phyloP scores from a whole-genome alignment of 2,113 vertebrate genomes.

The Gymnobelideus leadbeateri region DNA sequence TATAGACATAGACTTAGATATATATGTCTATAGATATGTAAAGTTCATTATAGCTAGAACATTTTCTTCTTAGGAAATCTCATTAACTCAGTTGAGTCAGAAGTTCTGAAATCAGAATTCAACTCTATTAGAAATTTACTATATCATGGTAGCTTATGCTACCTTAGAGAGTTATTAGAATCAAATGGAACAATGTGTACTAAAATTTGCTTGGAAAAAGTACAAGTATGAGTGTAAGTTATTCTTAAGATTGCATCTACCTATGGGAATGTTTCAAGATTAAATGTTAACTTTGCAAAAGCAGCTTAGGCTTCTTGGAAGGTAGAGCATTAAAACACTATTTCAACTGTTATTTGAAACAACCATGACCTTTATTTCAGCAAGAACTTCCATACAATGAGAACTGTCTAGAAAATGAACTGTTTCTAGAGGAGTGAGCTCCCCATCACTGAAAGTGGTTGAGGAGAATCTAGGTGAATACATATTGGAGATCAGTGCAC shows the following conservation, averaged over 20 bases:
- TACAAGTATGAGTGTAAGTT: neutral
- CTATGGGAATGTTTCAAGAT: neutral
- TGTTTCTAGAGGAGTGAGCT: neutral
- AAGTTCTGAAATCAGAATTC: neutral
- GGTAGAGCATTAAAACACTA: neutral
- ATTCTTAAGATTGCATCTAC: neutral
- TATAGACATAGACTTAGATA: too few relatives aligned
- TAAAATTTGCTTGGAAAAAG: neutral
- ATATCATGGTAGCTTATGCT: neutral
- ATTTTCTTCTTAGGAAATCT: too few relatives aligned
- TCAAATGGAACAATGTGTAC: neutral
- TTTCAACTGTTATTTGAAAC: neutral
- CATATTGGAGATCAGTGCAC: too few relatives aligned
- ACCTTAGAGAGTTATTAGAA: neutral
- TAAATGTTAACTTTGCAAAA: neutral
- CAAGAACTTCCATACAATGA: neutral
- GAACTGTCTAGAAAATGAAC: neutral
- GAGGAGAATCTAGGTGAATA: neutral
- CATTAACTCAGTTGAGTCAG: neutral
- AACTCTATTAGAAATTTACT: neutral
- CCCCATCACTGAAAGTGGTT: neutral
- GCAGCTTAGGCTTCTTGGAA: neutral
- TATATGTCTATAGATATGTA: too few relatives aligned
- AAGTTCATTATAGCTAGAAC: too few relatives aligned
- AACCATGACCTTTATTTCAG: neutral